A percentile compares a stretch with the other conserved stretches of the same genome.
Conservation (phyloP, 2,113 vertebrate genomes). For the Aegithalos caudatus region DNA sequence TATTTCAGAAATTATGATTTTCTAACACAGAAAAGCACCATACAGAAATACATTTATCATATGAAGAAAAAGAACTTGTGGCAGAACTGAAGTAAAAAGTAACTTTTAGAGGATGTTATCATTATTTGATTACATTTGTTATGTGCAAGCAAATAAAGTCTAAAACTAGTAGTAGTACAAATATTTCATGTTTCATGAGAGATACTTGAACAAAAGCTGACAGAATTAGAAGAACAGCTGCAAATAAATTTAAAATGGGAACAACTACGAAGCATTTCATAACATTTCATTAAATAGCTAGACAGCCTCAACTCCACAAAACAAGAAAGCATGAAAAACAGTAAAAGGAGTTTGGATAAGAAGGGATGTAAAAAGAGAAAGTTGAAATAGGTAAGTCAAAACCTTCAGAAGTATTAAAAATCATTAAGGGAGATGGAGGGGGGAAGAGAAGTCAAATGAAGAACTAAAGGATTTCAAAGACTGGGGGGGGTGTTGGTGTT, state of each 20-base stretch:
- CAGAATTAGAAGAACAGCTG: not conserved
- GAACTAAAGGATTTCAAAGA: not conserved
- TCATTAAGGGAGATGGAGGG: not conserved
- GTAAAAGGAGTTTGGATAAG: not conserved
- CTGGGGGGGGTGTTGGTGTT: not conserved
- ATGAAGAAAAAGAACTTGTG: not conserved
- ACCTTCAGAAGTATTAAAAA: not conserved
- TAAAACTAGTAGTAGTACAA: not conserved
- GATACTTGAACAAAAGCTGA: not conserved
- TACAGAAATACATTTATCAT: not conserved
- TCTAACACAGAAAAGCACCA: not conserved
- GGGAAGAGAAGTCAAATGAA: not conserved
- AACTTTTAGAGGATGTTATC: not conserved
- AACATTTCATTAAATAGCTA: not conserved
- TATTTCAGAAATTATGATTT: not conserved
- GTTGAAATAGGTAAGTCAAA: not conserved
- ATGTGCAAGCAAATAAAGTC: not conserved
- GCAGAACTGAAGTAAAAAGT: not conserved
- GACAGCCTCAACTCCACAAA: not conserved
- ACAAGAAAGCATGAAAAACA: not conserved
- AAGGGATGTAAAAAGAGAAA: not conserved
- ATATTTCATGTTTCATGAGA: not conserved
- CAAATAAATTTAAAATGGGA: not conserved
- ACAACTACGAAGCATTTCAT: not conserved
- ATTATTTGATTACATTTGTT: not conserved